Evolutionary conservation across 1,140 invertebrate genomes (phyloP).

Genomic region (Oncopodura yosiiana): DNA sequence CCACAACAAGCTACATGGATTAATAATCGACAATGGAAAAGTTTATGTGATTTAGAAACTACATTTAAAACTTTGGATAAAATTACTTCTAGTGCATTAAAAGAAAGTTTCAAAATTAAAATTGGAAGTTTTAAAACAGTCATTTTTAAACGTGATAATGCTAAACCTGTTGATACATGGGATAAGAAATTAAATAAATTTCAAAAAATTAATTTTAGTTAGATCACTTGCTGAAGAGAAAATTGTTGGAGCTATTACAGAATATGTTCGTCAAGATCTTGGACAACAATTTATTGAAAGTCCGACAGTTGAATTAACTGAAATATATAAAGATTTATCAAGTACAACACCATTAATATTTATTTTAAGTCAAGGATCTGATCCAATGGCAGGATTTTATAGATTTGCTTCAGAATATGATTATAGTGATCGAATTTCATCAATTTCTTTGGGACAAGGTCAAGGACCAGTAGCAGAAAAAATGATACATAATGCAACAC

Average conservation of each 20-base stretch:
- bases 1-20: constrained; percentile 19
- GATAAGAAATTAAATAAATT: constrained; percentile 54
- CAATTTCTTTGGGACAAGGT: constrained; percentile 81
- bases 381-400: constrained; percentile 71
- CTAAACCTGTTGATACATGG: constrained; percentile 45
- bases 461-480: constrained; percentile 71
- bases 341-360: constrained; percentile 70
- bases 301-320: constrained; percentile 52
- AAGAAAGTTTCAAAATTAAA: constrained; percentile 45
- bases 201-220: constrained; percentile 48
- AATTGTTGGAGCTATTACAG: constrained; percentile 63
- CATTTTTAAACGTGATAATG: constrained; percentile 38
- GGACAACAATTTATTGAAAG: constrained; percentile 70
- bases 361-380: constrained; percentile 79
- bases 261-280: constrained; percentile 64
- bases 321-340: constrained; percentile 60
- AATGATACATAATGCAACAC: constrained; percentile 60
- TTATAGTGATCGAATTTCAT: constrained; percentile 61
- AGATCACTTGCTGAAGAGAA: too few species aligned
- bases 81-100: constrained; percentile 46
- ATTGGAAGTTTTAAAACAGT: constrained; percentile 52
- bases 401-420: constrained; percentile 70
- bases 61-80: constrained; percentile 47
- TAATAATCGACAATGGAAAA: constrained; percentile 19
- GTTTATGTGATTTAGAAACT: constrained; percentile 42